These are phyloP conservation scores for Gnathonemus echidnorhynchus DNA, from an alignment of 2,113 vertebrate species.

Conservation along the genomic window DNA sequence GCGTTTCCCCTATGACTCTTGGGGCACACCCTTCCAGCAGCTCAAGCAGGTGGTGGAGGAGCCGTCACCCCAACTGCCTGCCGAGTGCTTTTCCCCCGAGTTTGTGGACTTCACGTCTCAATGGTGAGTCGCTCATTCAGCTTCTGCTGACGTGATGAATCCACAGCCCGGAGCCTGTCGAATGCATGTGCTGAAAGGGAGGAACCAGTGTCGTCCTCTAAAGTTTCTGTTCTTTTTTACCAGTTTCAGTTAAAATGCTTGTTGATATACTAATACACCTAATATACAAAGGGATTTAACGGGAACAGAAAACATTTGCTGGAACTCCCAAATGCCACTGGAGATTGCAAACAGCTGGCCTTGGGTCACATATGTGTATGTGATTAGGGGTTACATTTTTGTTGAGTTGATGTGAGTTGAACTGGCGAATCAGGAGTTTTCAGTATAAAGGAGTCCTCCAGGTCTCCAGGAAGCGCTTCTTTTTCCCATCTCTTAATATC, in stretches of 20 bases:
- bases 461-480: background rate
- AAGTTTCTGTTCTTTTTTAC: background rate
- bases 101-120: conserved; percentile 91
- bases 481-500: background rate
- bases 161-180: background rate
- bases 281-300: background rate
- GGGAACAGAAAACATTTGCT: background rate
- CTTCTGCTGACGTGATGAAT: background rate
- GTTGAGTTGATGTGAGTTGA: background rate
- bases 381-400: background rate
- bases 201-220: background rate
- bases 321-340: background rate
- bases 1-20: conserved; percentile 87
- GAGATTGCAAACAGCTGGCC: background rate
- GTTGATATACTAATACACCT: background rate
- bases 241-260: background rate
- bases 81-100: conserved; percentile 76
- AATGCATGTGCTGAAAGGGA: background rate
- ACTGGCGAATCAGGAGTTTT: background rate
- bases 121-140: conserved; percentile 60
- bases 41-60: conserved; percentile 97
- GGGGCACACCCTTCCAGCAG: conserved; percentile 95
- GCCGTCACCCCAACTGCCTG: conserved; percentile 80
- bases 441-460: background rate
- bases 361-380: background rate